Evolutionary conservation across 2,113 vertebrate genomes (phyloP).

Genomic region (Istiophorus platypterus): DNA sequence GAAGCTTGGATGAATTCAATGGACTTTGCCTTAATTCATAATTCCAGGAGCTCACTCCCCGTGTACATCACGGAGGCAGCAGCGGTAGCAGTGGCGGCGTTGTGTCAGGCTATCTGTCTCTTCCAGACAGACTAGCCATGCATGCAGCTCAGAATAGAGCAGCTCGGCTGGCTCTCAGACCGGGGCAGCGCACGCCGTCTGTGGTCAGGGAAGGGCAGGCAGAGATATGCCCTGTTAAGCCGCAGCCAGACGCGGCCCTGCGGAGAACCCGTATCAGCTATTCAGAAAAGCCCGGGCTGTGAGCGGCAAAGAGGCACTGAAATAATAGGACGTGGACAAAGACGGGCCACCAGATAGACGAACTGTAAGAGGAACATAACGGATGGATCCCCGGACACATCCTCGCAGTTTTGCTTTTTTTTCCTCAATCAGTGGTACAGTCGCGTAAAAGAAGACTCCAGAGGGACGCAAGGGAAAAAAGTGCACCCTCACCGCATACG

Average conservation of each 20-base stretch:
- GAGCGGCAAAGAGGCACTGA: slow-evolving; percentile 33
- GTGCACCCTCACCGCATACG: background rate
- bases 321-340: slow-evolving; percentile 41
- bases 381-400: slow-evolving; percentile 14
- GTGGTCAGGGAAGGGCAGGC: slow-evolving; percentile 71
- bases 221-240: slow-evolving; percentile 64
- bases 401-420: background rate
- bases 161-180: slow-evolving; percentile 63
- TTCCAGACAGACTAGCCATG: slow-evolving; percentile 69
- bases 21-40: slow-evolving; percentile 46
- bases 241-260: slow-evolving; percentile 59
- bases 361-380: slow-evolving; percentile 19
- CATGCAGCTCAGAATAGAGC: slow-evolving; percentile 73
- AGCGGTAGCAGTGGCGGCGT: slow-evolving; percentile 34
- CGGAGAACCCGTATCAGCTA: slow-evolving; percentile 62
- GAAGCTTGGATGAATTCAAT: slow-evolving; percentile 30
- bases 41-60: slow-evolving; percentile 45
- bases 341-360: slow-evolving; percentile 22
- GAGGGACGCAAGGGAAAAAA: background rate
- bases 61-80: slow-evolving; percentile 35
- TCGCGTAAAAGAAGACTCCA: slow-evolving; percentile 7
- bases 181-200: slow-evolving; percentile 62
- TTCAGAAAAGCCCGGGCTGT: slow-evolving; percentile 48
- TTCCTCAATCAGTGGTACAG: background rate
- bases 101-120: slow-evolving; percentile 74